A percentile compares a stretch with the other conserved stretches of the same genome.
These are phyloP conservation scores for Girardinichthys multiradiatus DNA, from an alignment of 2,113 vertebrate species.

Conservation along the genomic window DNA sequence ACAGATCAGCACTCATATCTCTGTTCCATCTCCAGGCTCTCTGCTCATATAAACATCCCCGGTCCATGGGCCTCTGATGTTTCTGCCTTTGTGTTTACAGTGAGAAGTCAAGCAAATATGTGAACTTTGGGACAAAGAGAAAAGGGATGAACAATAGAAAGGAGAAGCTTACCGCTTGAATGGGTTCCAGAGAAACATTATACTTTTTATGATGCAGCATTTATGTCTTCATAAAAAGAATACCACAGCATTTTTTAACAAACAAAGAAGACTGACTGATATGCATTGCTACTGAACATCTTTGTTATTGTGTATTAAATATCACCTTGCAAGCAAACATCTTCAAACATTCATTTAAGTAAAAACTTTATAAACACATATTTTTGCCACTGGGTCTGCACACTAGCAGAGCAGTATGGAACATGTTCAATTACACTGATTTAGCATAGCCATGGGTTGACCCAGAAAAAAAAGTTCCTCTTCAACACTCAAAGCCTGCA, in stretches of 20 bases:
- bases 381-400: constrained; percentile 15
- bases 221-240: constrained; percentile 5
- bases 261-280: neutral
- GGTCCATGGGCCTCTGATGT: constrained; percentile 75
- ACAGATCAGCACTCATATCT: constrained; percentile 77
- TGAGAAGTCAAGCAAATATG: constrained; percentile 76
- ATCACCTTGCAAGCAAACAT: neutral
- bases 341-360: constrained; percentile 1
- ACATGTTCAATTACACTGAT: constrained; percentile 57
- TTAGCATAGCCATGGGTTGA: constrained; percentile 46
- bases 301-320: neutral
- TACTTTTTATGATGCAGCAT: constrained; percentile 7
- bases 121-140: constrained; percentile 73
- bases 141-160: constrained; percentile 49
- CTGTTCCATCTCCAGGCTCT: constrained; percentile 77
- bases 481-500: constrained; percentile 43
- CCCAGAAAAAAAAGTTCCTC: constrained; percentile 29
- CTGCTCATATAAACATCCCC: constrained; percentile 78
- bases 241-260: neutral
- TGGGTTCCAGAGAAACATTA: constrained; percentile 17
- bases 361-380: constrained; percentile 19
- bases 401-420: constrained; percentile 38
- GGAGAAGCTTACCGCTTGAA: constrained; percentile 13
- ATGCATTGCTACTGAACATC: neutral
- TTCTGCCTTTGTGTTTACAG: constrained; percentile 77